These are phyloP conservation scores for Zele albiditarsus DNA, from an alignment of 2,888 invertebrate genomes.

Conservation along the genomic window DNA sequence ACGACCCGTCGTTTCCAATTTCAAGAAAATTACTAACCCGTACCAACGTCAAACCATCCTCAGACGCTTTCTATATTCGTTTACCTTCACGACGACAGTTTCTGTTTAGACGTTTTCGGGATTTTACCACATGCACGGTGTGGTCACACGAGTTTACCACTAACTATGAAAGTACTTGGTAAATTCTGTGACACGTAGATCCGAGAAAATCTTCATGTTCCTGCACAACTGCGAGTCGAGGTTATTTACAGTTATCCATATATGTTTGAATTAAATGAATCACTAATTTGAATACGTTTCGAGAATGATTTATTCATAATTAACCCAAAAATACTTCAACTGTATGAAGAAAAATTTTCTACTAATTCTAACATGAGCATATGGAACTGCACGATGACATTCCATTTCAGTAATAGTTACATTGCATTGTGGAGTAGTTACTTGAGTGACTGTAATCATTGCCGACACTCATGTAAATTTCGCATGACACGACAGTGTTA, in stretches of 20 bases:
- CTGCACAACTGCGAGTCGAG: too few relatives aligned
- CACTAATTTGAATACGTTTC: neutral
- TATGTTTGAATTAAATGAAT: neutral
- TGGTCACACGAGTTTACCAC: neutral
- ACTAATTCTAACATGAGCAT: too few relatives aligned
- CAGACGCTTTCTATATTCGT: constrained; percentile 16
- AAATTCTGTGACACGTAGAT: neutral
- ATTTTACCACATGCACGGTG: constrained; percentile 33
- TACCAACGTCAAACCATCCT: constrained; percentile 8
- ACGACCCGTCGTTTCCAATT: constrained; percentile 50
- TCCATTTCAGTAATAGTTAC: too few relatives aligned
- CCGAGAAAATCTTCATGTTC: neutral
- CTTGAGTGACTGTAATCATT: too few relatives aligned
- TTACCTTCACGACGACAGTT: constrained; percentile 9
- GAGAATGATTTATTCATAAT: too few relatives aligned
- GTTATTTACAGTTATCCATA: too few relatives aligned
- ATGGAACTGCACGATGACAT: too few relatives aligned
- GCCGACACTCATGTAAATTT: too few relatives aligned
- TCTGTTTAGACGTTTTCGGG: constrained; percentile 29
- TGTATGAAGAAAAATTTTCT: too few relatives aligned
- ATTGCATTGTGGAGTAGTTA: too few relatives aligned
- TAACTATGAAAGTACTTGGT: constrained; percentile 28
- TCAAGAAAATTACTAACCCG: constrained; percentile 44
- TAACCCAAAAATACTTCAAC: too few relatives aligned
- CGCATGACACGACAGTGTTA: too few relatives aligned